These are phyloP conservation scores for Holothuria scabra DNA, from an alignment of 53 echinoderm and acorn worm species.

Conservation along the genomic window DNA sequence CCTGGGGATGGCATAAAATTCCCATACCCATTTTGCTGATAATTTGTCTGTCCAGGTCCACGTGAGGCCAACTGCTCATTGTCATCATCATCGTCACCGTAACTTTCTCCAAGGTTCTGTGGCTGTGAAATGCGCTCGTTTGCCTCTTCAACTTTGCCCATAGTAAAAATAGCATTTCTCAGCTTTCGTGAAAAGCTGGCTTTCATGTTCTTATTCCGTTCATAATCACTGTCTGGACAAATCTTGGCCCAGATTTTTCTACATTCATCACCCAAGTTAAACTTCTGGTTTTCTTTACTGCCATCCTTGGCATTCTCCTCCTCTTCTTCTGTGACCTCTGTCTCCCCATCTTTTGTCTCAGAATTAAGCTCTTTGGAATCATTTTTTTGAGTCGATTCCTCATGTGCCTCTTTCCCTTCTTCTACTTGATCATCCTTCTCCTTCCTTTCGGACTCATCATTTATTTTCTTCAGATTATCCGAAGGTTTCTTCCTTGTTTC, in stretches of 20 bases:
- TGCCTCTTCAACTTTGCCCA: no score
- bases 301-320: background rate
- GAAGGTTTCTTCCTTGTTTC: background rate
- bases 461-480: background rate
- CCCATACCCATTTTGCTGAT: background rate
- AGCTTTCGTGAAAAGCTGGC: background rate
- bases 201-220: background rate
- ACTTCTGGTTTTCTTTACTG: no score
- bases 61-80: background rate
- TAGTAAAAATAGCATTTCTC: no score
- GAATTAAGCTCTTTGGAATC: no score
- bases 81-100: background rate
- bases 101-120: no score
- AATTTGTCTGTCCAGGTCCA: slow-evolving; percentile 8
- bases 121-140: no score
- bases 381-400: background rate
- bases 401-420: no score
- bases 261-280: background rate
- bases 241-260: background rate
- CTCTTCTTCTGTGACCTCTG: background rate
- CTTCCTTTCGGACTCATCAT: background rate
- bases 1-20: slow-evolving; percentile 1
- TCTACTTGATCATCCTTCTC: background rate
- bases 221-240: background rate
- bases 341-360: background rate